Evolutionary conservation across 2,888 invertebrate species (phyloP), one percentile per base, ranked within the genome.

Genomic region (Blera fallax): DNA sequence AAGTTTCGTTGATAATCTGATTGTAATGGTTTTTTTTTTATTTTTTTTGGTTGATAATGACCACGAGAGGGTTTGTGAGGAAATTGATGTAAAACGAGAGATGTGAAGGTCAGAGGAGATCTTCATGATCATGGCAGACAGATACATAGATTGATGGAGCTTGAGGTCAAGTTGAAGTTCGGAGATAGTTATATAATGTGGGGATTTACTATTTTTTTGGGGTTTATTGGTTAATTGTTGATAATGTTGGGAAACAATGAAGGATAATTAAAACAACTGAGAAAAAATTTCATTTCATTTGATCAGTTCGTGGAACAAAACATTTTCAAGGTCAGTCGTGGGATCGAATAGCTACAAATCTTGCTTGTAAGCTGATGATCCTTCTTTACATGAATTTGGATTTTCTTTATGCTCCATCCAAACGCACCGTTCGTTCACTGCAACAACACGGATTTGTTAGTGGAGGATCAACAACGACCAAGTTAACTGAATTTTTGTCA

Each of bases 71-170:
- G 8, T 24, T 5, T 7, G 69, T 24, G 58, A 34, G 69, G 18
- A 69, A 69, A 70, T 43, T 34, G 69, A 43, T 62, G 32, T 54
- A 48, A 74, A 45, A 54, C 62, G 16, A 3, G 40, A 27, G 45
- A 64, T 43, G 11, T 84, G 69, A 84, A 84, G 84, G 80, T 80
- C 80, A 74, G 43, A 27, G 48, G 16, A 64, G 69, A 80, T 80
- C 56, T 65, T 84, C 70, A 65, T 65, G 64, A 65, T 82, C 50
- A 62, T 72, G 40, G 48, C 6, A 11, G 37, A n/a, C 43, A 56
- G 21, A 18, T 16, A 56, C 14, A 18, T 16, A 62, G 62, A 34
- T 58, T n/a, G 40, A 11, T 14, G 11, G 1, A 67, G 65, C 21
- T 32, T 50, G 60, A 56, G 60, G 77, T 69, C 50, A 77, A 60